Conservation (phyloP, 2,888 invertebrate species). For the Metellina segmentata region DNA sequence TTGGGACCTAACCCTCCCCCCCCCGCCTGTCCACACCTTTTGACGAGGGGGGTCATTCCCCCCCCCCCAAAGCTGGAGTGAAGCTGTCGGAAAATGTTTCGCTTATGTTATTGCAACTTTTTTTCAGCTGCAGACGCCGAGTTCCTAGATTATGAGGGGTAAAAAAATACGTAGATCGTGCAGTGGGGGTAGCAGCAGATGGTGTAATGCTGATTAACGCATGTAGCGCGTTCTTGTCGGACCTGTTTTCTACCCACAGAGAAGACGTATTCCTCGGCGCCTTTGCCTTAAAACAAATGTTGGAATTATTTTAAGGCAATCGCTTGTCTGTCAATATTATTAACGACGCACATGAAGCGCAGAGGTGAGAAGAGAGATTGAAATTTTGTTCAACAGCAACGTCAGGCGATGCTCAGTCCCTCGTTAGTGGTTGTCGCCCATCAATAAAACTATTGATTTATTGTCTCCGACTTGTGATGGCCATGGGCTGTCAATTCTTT, state of each 20-base stretch:
- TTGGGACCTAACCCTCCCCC: conserved; percentile 41
- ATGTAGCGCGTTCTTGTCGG: conserved; percentile 35
- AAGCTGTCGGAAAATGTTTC: conserved; percentile 42
- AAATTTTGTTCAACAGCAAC: conserved; percentile 42
- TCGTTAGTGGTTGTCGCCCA: background rate
- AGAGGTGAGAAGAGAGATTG: conserved; percentile 18
- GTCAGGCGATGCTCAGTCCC: background rate
- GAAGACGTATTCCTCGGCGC: conserved; percentile 49
- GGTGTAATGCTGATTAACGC: conserved; percentile 59
- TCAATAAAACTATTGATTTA: background rate
- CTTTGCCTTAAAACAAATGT: conserved; percentile 51
- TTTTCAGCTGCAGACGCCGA: conserved; percentile 24
- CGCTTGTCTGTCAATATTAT: conserved; percentile 56
- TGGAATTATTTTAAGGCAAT: conserved; percentile 54
- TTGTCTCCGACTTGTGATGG: background rate
- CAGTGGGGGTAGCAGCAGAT: conserved; percentile 27
- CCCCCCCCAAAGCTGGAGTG: conserved; percentile 20
- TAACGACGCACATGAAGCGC: conserved; percentile 38
- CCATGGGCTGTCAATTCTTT: background rate
- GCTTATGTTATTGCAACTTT: background rate
- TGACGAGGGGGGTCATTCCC: conserved; percentile 22
- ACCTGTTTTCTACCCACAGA: conserved; percentile 64
- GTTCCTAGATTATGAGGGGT: conserved; percentile 30
- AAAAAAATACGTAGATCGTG: background rate
- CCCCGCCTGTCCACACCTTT: conserved; percentile 71